phyloP scores from a whole-genome alignment of 92 coral and sea anemone genomes.

The Heteractis magnifica region DNA sequence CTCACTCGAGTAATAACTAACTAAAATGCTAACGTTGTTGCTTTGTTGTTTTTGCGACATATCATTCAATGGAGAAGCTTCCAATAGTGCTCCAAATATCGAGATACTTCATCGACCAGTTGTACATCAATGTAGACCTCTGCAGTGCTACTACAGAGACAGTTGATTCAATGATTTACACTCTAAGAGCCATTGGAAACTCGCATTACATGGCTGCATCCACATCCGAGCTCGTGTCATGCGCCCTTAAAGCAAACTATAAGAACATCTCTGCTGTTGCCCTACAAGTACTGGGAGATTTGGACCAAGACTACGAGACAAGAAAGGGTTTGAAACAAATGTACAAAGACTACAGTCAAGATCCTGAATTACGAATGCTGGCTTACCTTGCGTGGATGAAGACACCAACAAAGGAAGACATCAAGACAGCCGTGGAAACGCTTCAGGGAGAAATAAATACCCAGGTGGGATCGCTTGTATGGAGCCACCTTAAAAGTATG shows the following conservation, averaged over 20 bases:
- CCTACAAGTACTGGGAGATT: conserved; percentile 46
- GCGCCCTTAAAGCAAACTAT: conserved; percentile 60
- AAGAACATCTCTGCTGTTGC: conserved; percentile 57
- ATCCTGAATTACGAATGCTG: conserved; percentile 61
- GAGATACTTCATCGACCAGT: background rate
- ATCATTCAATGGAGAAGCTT: background rate
- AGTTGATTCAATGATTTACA: conserved; percentile 48
- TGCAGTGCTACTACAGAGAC: conserved; percentile 52
- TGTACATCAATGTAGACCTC: background rate
- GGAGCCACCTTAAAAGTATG: conserved; percentile 57
- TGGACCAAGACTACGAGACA: conserved; percentile 37
- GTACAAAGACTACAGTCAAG: conserved; percentile 41
- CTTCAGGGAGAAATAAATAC: conserved; percentile 60
- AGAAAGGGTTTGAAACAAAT: conserved; percentile 29
- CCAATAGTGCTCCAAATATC: conserved; percentile 3
- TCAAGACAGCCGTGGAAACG: conserved; percentile 29
- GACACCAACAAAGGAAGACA: conserved; percentile 40
- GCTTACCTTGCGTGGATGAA: conserved; percentile 58
- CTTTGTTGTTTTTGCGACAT: background rate
- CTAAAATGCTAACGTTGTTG: background rate
- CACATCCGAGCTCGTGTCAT: conserved; percentile 39
- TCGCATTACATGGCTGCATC: conserved; percentile 44
- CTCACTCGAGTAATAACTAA: too few species aligned
- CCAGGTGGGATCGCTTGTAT: conserved; percentile 66
- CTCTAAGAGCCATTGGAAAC: conserved; percentile 57